Evolutionary conservation across 2,797 vertebrate species (phyloP).

Genomic region (Vultur gryphus): DNA sequence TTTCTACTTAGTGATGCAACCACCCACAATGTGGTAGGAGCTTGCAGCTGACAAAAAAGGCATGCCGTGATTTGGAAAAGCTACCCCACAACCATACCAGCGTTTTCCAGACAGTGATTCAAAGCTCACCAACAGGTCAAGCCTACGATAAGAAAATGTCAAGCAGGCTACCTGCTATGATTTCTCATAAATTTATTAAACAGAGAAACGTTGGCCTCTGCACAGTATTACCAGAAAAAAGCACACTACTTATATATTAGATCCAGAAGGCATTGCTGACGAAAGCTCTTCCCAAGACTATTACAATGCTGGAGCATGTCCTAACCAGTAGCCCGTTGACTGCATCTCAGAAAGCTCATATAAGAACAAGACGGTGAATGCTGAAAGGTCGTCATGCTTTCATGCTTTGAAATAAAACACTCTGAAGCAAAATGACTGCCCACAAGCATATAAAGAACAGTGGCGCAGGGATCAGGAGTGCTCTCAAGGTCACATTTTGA

Average conservation of each 20-base stretch:
- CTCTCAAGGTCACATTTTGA: not conserved
- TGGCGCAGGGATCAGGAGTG: not conserved
- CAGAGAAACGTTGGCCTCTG: not conserved
- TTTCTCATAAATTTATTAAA: not conserved
- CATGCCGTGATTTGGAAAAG: not conserved
- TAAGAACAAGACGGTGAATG: slow-evolving; percentile 15
- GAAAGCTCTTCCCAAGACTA: slow-evolving; percentile 7
- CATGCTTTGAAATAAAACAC: slow-evolving; percentile 58
- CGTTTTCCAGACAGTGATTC: not conserved
- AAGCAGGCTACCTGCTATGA: not conserved
- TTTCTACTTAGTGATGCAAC: slow-evolving; percentile 23
- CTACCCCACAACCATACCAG: not conserved
- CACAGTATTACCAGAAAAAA: not conserved
- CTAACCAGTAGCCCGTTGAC: slow-evolving; percentile 39
- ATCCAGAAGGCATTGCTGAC: not conserved
- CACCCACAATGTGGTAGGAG: not conserved
- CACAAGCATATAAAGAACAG: slow-evolving; percentile 10
- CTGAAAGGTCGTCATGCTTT: slow-evolving; percentile 66
- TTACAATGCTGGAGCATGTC: slow-evolving; percentile 57
- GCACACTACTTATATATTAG: not conserved
- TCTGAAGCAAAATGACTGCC: slow-evolving; percentile 3
- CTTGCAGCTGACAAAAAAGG: not conserved
- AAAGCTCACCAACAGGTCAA: not conserved
- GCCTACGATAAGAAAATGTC: not conserved
- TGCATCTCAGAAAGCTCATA: slow-evolving; percentile 38